Evolutionary conservation across 1,140 invertebrate species (phyloP), one percentile per base, ranked within the genome.

Genomic region (Drosophila micromelanica): DNA sequence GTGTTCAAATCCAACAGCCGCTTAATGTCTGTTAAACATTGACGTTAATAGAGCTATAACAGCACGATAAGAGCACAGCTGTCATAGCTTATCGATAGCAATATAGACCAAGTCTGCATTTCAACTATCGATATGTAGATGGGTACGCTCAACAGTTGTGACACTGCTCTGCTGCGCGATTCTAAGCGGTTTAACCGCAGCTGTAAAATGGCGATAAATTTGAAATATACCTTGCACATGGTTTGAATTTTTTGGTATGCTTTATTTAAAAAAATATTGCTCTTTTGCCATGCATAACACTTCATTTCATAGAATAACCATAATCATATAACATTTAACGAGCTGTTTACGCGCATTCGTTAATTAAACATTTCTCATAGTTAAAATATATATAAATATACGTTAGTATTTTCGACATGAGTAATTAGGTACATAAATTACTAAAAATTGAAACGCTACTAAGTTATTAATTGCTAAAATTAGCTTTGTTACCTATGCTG

Each of bases 191-290:
- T 42, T 27, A 9, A 8, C 5, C 12, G 6, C 7, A 2, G 1
- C 17, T 55, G n/a, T 2, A 5, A n/a, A 27, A 0, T 5, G 20
- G 20, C 20, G 2, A 15, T 15, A n/a, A 48, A 32, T 48, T 54
- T 40, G 13, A 71, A 54, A 49, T n/a, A 12, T 5, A 20, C 4
- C 3, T 11, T 7, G n/a, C 3, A n/a, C 1, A 30, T 37, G 9
- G 5, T n/a, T 27, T 27, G 1, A 13, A 17, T 48, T 65, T 74
- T 65, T 59, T 32, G 46, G 43, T 64, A 87, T 65, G 37, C 59
- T 86, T 86, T 86, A 86, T 89, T 89, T 89, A 89, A 35, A 89
- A 89, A 89, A 89, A 89, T 89, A 89, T 89, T 89, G 84, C 84
- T 89, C 76, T 75, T 71, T 89, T 77, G 63, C 73, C 84, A 82